These are phyloP conservation scores for Acronicta alni DNA, from an alignment of 2,888 invertebrate species.

Conservation along the genomic window DNA sequence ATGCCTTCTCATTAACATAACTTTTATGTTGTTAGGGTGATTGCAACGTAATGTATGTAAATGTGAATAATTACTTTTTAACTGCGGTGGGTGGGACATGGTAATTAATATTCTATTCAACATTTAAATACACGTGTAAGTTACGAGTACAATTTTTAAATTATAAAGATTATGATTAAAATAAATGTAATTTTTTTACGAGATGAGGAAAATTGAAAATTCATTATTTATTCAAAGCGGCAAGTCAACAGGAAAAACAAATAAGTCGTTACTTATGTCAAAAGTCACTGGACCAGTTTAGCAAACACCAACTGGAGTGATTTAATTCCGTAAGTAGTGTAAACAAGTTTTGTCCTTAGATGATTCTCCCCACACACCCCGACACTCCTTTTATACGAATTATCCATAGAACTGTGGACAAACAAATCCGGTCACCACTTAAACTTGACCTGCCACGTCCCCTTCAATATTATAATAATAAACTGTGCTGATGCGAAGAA, in stretches of 20 bases:
- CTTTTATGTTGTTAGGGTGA: conserved; percentile 33
- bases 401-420: conserved; percentile 68
- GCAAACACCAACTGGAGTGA: conserved; percentile 75
- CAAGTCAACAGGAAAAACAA: conserved; percentile 23
- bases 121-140: neutral
- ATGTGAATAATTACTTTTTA: conserved; percentile 32
- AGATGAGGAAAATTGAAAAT: neutral
- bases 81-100: conserved; percentile 4
- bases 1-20: conserved; percentile 44
- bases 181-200: too few species aligned
- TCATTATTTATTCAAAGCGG: conserved; percentile 8
- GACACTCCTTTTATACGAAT: conserved; percentile 62
- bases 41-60: conserved; percentile 37
- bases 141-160: too few species aligned
- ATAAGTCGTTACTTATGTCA: conserved; percentile 52
- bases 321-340: conserved; percentile 86
- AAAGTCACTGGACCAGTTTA: conserved; percentile 67
- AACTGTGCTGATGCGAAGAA: conserved; percentile 57
- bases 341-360: conserved; percentile 80
- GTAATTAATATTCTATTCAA: neutral
- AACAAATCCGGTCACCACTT: conserved; percentile 67
- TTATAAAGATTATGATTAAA: too few species aligned
- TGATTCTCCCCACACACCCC: conserved; percentile 66
- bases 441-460: conserved; percentile 59
- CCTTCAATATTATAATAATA: conserved; percentile 51